These are phyloP conservation scores for Propsilocerus akamusi DNA, from an alignment of 1,140 invertebrate species.

Conservation along the genomic window DNA sequence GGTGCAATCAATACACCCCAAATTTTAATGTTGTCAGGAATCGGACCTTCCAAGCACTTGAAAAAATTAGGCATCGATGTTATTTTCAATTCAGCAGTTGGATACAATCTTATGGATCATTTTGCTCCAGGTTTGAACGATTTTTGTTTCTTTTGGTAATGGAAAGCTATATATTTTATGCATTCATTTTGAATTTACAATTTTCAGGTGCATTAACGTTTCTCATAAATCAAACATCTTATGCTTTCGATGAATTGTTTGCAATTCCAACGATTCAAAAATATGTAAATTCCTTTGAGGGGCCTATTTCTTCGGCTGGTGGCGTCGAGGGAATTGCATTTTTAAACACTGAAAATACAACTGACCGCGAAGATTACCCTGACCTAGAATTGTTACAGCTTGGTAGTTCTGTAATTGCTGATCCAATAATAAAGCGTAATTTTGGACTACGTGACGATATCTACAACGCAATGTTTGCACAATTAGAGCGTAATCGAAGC, in stretches of 20 bases:
- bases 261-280: conserved; percentile 10
- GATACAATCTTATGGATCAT: conserved; percentile 64
- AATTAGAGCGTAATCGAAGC: conserved; percentile 23
- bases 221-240: conserved; percentile 30
- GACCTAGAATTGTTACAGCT: conserved; percentile 56
- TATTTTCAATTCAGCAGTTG: conserved; percentile 51
- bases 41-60: conserved; percentile 54
- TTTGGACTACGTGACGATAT: conserved; percentile 37
- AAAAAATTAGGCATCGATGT: conserved; percentile 36
- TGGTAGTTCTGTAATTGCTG: conserved; percentile 30
- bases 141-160: too few species aligned
- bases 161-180: too few species aligned
- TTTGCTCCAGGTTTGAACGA: too few species aligned
- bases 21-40: conserved; percentile 61
- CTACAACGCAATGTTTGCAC: conserved; percentile 28
- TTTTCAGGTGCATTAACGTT: conserved; percentile 51
- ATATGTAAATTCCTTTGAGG: conserved; percentile 24
- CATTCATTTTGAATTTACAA: too few species aligned
- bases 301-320: conserved; percentile 56
- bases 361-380: conserved; percentile 41
- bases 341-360: conserved; percentile 44
- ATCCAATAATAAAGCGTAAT: conserved; percentile 28
- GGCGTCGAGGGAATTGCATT: conserved; percentile 65
- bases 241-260: conserved; percentile 20
- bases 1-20: conserved; percentile 59